Evolutionary conservation across 2,113 vertebrate genomes (phyloP).

Genomic region (Clupea harengus): DNA sequence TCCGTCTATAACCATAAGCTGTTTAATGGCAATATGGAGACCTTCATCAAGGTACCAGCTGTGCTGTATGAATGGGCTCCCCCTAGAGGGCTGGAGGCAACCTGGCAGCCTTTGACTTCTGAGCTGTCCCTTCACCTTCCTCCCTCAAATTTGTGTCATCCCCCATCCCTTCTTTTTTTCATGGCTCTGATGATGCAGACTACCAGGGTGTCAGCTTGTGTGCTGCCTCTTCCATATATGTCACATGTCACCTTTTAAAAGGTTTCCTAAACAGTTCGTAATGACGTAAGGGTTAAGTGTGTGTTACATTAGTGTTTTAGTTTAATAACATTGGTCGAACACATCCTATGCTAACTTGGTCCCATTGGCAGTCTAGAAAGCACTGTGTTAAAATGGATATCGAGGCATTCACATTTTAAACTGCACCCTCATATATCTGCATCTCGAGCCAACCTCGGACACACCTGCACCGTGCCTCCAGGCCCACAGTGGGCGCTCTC

Average conservation of each 20-base stretch:
- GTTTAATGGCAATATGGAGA: slow-evolving; percentile 99
- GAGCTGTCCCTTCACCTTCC: slow-evolving; percentile 46
- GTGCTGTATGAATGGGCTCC: slow-evolving; percentile 69
- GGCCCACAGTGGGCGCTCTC: slow-evolving; percentile 44
- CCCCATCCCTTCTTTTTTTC: slow-evolving; percentile 36
- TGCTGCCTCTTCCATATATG: background rate
- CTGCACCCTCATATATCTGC: slow-evolving; percentile 47
- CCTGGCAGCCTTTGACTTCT: slow-evolving; percentile 53
- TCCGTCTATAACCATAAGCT: slow-evolving; percentile 98
- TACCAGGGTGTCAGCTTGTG: slow-evolving; percentile 26
- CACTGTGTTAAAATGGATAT: background rate
- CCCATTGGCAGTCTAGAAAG: background rate
- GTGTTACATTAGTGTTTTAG: background rate
- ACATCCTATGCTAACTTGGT: background rate
- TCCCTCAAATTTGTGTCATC: slow-evolving; percentile 30
- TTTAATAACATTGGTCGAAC: background rate
- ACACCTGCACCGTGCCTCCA: slow-evolving; percentile 64
- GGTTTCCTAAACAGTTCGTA: background rate
- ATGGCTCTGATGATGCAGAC: slow-evolving; percentile 47
- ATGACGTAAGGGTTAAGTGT: background rate
- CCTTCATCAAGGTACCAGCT: slow-evolving; percentile 96
- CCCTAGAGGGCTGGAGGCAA: slow-evolving; percentile 72
- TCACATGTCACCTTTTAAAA: too few species aligned
- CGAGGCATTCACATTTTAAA: background rate
- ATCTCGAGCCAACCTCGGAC: slow-evolving; percentile 58